Evolutionary conservation across 2,113 vertebrate species (phyloP), one percentile per base, ranked within the genome.

Genomic region (Myrmecophaga tridactyla): DNA sequence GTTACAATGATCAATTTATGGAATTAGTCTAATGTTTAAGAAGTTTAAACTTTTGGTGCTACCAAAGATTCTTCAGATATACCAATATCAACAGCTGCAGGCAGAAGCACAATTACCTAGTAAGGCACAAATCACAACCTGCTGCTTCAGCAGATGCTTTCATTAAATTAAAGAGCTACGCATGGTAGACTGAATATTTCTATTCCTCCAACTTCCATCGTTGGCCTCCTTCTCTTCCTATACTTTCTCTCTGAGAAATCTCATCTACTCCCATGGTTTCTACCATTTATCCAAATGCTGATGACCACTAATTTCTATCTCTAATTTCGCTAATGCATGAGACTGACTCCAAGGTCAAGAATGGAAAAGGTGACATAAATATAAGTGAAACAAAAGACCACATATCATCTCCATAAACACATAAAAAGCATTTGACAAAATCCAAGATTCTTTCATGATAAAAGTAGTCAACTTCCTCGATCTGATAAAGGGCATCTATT

Each of bases 311-410:
- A 83, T 63, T n/a, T 63, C 53, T 92, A 39, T 23, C 48, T 75
- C 87, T 69, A 75, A 75, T 63, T 73, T 83, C 86, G 53, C 12
- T 83, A 85, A 75, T 11, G 14, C 21, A 86, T 81, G 25, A 82
- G 29, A 81, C 13, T 82, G 69, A 70, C 53, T 43, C 48, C 65
- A 92, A 77, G 34, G 77, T 77, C 51, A 91, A 93, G 39, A 86
- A 88, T 39, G 12, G 25, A 93, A 90, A 27, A 56, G 6, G 8
- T 63, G 36, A 56, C 53, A 14, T 67, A 69, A 85, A 84, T 83
- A 51, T 63, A 90, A 94, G 62, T 63, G 36, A 56, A 90, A 78
- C 53, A 88, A 94, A 89, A n/a, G 76, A 21, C 34, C 60, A 89
- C 43, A 72, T 0, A 65, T 90, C 34, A 86, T 56, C 60, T 90